Conservation (phyloP, 1,140 invertebrate species). For the Calosoma granatense region DNA sequence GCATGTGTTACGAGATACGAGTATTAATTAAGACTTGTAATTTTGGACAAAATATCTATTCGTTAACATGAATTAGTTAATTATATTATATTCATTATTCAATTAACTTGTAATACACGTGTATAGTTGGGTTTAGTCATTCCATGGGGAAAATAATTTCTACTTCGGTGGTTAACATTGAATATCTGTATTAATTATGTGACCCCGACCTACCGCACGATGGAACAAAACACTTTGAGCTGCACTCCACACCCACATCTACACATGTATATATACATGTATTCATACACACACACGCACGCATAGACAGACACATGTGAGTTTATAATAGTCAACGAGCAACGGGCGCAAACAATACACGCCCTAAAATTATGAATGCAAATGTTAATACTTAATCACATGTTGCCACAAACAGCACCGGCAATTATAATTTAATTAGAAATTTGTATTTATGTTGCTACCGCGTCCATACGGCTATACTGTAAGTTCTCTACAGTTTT, state of each 20-base stretch:
- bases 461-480: neutral
- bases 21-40: too few species aligned
- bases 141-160: too few species aligned
- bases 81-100: too few species aligned
- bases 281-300: neutral
- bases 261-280: neutral
- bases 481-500: neutral
- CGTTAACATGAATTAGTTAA: too few species aligned
- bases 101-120: too few species aligned
- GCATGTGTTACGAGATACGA: too few species aligned
- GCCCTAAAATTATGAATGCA: slow-evolving; percentile 8
- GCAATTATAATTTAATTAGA: slow-evolving; percentile 7
- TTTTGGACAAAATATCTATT: too few species aligned
- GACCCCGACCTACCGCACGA: neutral
- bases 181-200: neutral
- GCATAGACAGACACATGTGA: neutral
- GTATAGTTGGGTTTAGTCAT: too few species aligned
- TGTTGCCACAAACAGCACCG: slow-evolving; percentile 2
- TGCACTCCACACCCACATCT: neutral
- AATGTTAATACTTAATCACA: slow-evolving; percentile 9
- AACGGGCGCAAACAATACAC: slow-evolving; percentile 7
- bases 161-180: too few species aligned
- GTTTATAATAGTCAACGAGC: too few species aligned
- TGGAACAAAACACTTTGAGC: neutral
- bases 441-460: slow-evolving; percentile 1